These are phyloP conservation scores for Stratiomys singularior DNA, from an alignment of 2,888 invertebrate genomes.

Conservation along the genomic window DNA sequence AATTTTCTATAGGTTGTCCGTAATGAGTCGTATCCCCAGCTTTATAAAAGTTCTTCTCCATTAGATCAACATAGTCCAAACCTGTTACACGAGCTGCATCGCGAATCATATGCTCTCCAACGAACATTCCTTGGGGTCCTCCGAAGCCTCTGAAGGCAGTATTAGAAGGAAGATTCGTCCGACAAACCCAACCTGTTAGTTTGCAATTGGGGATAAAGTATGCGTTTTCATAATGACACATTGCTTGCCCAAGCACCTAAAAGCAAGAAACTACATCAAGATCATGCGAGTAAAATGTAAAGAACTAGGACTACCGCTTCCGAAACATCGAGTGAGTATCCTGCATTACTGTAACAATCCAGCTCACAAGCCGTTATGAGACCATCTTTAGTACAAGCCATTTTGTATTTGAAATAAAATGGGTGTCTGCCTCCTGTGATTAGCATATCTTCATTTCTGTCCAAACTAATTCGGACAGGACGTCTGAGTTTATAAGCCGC, in stretches of 20 bases:
- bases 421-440: conserved; percentile 91
- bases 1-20: conserved; percentile 77
- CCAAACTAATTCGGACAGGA: conserved; percentile 88
- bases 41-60: conserved; percentile 79
- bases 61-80: conserved; percentile 73
- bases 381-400: conserved; percentile 80
- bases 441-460: conserved; percentile 94
- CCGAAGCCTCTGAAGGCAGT: conserved; percentile 95
- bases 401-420: conserved; percentile 85
- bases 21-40: conserved; percentile 83
- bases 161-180: conserved; percentile 90
- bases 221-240: conserved; percentile 85
- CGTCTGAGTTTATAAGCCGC: conserved; percentile 82
- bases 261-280: conserved; percentile 43
- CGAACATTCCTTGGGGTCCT: conserved; percentile 90
- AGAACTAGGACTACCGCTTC: conserved; percentile 68
- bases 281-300: no score
- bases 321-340: conserved; percentile 85
- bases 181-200: conserved; percentile 79
- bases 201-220: conserved; percentile 81
- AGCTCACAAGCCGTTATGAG: conserved; percentile 78
- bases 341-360: conserved; percentile 83
- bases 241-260: conserved; percentile 83
- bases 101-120: conserved; percentile 80
- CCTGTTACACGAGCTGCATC: conserved; percentile 79